phyloP scores from a whole-genome alignment of 2,888 invertebrate genomes.

The Norana najaformis region DNA sequence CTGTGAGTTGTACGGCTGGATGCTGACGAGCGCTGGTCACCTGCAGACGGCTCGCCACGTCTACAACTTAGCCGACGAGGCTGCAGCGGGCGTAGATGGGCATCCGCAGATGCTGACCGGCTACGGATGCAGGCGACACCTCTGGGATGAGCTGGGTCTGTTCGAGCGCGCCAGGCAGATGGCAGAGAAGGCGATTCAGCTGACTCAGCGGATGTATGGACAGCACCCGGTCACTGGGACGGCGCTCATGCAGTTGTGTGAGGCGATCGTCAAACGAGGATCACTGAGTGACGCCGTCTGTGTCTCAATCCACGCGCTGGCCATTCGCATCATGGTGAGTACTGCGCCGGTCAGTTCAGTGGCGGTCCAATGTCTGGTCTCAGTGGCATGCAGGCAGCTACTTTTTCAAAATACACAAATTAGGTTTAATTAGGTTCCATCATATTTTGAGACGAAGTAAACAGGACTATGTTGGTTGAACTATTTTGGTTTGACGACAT shows the following conservation, averaged over 20 bases:
- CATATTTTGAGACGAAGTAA: no score
- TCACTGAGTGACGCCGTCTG: conserved; percentile 38
- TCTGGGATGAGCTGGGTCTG: conserved; percentile 42
- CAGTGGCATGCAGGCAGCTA: no score
- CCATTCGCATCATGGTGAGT: conserved; percentile 38
- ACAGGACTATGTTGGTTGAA: no score
- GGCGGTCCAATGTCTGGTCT: no score
- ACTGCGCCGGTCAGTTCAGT: no score
- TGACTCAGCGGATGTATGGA: conserved; percentile 35
- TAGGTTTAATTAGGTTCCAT: no score
- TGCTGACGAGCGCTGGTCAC: conserved; percentile 38
- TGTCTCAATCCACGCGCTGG: conserved; percentile 35
- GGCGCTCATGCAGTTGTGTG: conserved; percentile 36
- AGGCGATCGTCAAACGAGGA: conserved; percentile 40
- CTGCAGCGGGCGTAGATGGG: conserved; percentile 20
- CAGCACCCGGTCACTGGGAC: conserved; percentile 43
- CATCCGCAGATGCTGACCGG: conserved; percentile 42
- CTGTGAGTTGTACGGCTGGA: conserved; percentile 42
- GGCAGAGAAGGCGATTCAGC: conserved; percentile 38
- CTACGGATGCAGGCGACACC: conserved; percentile 40
- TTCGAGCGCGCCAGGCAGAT: conserved; percentile 39
- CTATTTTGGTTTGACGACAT: no score
- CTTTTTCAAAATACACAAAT: no score
- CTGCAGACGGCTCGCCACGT: conserved; percentile 43
- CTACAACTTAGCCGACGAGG: conserved; percentile 43